Evolutionary conservation across 2,797 vertebrate species (phyloP), one percentile per base, ranked within the genome.

Genomic region (Salarias fasciatus): DNA sequence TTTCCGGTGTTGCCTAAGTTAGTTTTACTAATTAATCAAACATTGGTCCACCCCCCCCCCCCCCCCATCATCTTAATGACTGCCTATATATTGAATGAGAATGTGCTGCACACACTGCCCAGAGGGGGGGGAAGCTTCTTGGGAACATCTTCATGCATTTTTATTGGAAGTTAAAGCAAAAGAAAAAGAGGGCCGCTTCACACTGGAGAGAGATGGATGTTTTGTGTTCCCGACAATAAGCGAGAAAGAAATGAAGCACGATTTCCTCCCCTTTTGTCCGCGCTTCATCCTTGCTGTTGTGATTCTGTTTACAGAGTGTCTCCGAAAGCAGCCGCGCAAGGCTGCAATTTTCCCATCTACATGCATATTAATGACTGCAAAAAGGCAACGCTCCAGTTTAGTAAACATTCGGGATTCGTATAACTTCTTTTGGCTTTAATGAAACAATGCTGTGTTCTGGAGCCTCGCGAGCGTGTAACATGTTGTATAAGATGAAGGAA

Each of bases 1-100:
- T 83, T 81, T 70, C 65, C 11, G 9, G 72, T 79, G 77, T 67
- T 77, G 63, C 71, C 74, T 79, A 86, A 86, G 85, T 86, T 86
- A 86, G 75, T 81, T 85, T 88, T 75, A 76, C 76, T 88, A 91
- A 93, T 91, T 89, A 89, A 90, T 87, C 80, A 83, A 81, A 82
- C 68, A 79, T 84, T 63, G 82, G 11, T 46, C 31, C 44, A 45
- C 8, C 10, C 43, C 4, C 45, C 56, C 53, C 9, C 47, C 37
- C 63, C 57, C 50, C 44, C 38, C 56, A 64, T 86, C 77, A 64
- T 82, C 51, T 64, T 84, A 83, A 88, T 88, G 83, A 72, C 63
- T 82, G 43, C 44, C 40, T 8, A 51, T 69, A 72, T 80, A 80
- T 69, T 63, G 51, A 81, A 75, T 65, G 73, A 69, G 57, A 84